Evolutionary conservation across 2,888 invertebrate genomes (phyloP), one percentile per base, ranked within the genome.

Genomic region (Pherbina coryleti): DNA sequence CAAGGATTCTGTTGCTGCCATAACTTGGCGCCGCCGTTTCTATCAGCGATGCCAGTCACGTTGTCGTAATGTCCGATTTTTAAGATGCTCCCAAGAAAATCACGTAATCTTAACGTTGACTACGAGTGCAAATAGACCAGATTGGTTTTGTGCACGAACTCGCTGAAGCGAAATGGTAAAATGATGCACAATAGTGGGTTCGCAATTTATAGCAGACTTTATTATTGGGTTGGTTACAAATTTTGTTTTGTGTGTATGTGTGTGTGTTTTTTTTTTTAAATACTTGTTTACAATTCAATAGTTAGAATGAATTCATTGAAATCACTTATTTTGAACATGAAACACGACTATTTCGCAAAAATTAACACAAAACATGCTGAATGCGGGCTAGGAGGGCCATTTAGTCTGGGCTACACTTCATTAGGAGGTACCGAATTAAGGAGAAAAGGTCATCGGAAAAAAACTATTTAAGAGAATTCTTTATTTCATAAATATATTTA

Each of bases 71-170:
- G 75, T 75, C 75, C 75, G 75, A 75, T 66, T 67, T 55, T 75
- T 55, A 66, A 75, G 75, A 75, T 75, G 75, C 62, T 75, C 75
- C 64, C 28, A 67, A 66, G 67, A 75, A 75, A 55, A 75, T 75
- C 75, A 75, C 75, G 75, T 75, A 75, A 75, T 75, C 67, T 34
- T 51, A 19, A 37, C 67, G 75, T 55, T 37, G 44, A 34, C 31
- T 67, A 34, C 37, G 55, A 31, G 67, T 22, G 75, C 67, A 64
- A 67, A 75, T 55, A 75, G 75, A 67, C 75, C 37, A 75, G 75
- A 75, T 75, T 75, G 75, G 25, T 75, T 75, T 75, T 75, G 75
- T 67, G 66, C 75, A 75, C 75, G 75, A 75, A 75, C 55, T 53
- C 11, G 37, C 34, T 53, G 75, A 22, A 67, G 22, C 67, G 66